phyloP scores from a whole-genome alignment of 2,888 invertebrate species.

The Trachelus troglodyta region DNA sequence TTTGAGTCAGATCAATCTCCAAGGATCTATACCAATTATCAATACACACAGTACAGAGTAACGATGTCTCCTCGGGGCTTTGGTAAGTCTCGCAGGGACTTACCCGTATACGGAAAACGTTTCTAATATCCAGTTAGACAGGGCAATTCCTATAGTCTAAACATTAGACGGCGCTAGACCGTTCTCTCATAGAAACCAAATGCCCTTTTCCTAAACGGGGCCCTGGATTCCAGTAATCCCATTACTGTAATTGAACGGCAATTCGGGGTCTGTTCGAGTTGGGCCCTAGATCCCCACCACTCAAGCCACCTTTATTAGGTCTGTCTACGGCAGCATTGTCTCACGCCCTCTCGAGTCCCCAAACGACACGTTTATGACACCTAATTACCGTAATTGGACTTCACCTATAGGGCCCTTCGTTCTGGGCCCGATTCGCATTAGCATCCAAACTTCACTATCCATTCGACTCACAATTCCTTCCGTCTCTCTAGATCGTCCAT shows the following conservation, averaged over 20 bases:
- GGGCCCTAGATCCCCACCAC: background rate
- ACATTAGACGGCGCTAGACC: background rate
- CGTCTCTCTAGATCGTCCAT: background rate
- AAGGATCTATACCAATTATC: background rate
- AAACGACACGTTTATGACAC: conserved; percentile 39
- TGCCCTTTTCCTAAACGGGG: background rate
- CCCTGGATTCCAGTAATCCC: conserved; percentile 39
- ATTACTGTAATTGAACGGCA: conserved; percentile 42
- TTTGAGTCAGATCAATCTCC: background rate
- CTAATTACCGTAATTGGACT: conserved; percentile 46
- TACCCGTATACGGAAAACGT: background rate
- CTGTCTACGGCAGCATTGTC: conserved; percentile 18
- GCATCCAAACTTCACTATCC: background rate
- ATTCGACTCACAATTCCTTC: background rate
- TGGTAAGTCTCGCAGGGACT: background rate
- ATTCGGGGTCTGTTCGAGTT: conserved; percentile 29
- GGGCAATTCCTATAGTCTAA: background rate
- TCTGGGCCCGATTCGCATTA: background rate
- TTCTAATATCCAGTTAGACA: background rate
- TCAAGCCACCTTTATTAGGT: background rate
- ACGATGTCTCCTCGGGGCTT: background rate
- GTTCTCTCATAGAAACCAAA: background rate
- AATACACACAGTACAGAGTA: background rate
- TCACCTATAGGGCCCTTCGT: conserved; percentile 25
- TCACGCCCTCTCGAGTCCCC: conserved; percentile 20